These are phyloP conservation scores for Tethya wilhelma DNA, from an alignment of 37 sponge, comb jelly and placozoan species.

Conservation along the genomic window DNA sequence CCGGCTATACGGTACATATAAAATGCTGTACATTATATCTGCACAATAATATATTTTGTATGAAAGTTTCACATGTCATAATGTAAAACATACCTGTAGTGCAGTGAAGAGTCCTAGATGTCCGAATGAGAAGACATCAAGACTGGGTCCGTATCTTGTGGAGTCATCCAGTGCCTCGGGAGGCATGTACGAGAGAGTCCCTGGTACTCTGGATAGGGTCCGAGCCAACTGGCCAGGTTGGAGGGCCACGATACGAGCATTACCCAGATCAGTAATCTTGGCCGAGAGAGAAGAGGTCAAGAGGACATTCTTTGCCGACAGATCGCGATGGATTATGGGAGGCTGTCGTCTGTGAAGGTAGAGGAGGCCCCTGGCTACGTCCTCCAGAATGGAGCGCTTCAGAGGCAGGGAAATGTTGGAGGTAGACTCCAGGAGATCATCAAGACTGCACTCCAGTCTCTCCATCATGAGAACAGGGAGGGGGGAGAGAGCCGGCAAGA, in stretches of 20 bases:
- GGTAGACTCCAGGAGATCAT: conserved; percentile 11
- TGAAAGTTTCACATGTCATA: too few relatives aligned
- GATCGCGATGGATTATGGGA: conserved; percentile 31
- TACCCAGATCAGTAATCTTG: conserved; percentile 41
- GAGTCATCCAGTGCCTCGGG: conserved; percentile 22
- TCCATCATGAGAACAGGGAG: conserved; percentile 34
- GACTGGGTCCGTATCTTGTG: not conserved
- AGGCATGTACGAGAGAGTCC: conserved; percentile 35
- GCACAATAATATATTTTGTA: too few relatives aligned
- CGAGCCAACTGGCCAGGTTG: not conserved
- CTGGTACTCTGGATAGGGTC: conserved; percentile 3
- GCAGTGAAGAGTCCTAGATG: conserved; percentile 13
- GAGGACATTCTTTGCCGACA: conserved; percentile 28
- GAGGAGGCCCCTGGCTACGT: conserved; percentile 18
- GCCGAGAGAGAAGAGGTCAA: conserved; percentile 19
- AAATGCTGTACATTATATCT: too few relatives aligned
- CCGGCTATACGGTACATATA: too few relatives aligned
- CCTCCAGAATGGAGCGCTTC: conserved; percentile 25
- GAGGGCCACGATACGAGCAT: conserved; percentile 10
- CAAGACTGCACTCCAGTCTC: conserved; percentile 19
- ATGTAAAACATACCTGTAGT: conserved; percentile 8
- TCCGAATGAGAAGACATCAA: conserved; percentile 43
- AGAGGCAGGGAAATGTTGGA: conserved; percentile 4
- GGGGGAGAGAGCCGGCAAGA: not conserved
- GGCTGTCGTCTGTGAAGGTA: conserved; percentile 36